These are phyloP conservation scores for Ceratina japonica DNA, from an alignment of 1,140 invertebrate genomes.

Conservation along the genomic window DNA sequence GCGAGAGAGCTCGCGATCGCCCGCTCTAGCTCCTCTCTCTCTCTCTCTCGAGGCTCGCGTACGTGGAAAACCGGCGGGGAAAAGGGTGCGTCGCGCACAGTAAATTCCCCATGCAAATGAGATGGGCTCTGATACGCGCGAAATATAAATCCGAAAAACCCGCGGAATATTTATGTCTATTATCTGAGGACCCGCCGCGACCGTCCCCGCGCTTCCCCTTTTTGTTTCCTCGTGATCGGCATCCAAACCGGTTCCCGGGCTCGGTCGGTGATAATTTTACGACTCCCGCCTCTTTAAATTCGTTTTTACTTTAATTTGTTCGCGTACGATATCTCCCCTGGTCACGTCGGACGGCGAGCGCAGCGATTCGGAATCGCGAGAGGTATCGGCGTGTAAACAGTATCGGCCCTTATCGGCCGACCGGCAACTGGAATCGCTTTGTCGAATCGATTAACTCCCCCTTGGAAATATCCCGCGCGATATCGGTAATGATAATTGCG, in stretches of 20 bases:
- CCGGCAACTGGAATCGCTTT: not conserved
- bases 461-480: not conserved
- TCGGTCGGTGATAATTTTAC: not conserved
- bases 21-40: not conserved
- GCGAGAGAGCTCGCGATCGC: not conserved
- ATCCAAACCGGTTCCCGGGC: slow-evolving; percentile 2
- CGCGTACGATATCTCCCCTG: no score
- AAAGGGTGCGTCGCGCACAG: slow-evolving; percentile 57
- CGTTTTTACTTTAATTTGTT: no score
- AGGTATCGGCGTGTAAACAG: not conserved
- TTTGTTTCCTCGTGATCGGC: slow-evolving; percentile 17
- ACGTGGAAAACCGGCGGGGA: slow-evolving; percentile 15
- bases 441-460: slow-evolving; percentile 12
- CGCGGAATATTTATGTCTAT: slow-evolving; percentile 76
- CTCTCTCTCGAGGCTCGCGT: slow-evolving; percentile 11
- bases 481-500: slow-evolving; percentile 5
- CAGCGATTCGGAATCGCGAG: not conserved
- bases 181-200: slow-evolving; percentile 70
- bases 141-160: slow-evolving; percentile 79
- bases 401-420: not conserved
- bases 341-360: no score
- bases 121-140: slow-evolving; percentile 73
- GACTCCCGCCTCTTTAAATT: not conserved
- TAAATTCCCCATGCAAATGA: slow-evolving; percentile 79
- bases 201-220: slow-evolving; percentile 8